Conservation (phyloP, 2,113 vertebrate species). For the Progne subis region DNA sequence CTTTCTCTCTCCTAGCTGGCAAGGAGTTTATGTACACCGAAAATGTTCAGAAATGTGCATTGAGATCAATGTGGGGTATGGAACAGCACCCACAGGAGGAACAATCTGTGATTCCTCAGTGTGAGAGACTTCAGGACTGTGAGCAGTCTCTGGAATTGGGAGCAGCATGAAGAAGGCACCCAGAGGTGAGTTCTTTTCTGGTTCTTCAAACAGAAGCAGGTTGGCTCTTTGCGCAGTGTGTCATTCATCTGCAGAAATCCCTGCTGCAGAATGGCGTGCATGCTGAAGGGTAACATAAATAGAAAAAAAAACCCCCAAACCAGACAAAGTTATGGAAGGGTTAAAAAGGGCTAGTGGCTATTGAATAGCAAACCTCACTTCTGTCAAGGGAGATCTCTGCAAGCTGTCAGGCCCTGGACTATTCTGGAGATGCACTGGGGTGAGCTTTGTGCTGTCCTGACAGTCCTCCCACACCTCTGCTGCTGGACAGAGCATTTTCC, state of each 20-base stretch:
- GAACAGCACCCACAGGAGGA: neutral
- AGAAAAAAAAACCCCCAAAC: neutral
- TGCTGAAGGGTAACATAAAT: neutral
- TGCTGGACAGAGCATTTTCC: neutral
- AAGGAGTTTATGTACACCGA: neutral
- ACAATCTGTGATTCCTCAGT: neutral
- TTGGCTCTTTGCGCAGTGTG: neutral
- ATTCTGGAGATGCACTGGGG: neutral
- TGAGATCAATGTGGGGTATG: neutral
- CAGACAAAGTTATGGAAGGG: neutral
- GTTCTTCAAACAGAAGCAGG: neutral
- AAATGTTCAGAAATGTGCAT: neutral
- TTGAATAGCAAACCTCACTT: conserved; percentile 23
- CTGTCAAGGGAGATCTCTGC: conserved; percentile 5
- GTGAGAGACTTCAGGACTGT: neutral
- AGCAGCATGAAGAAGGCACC: neutral
- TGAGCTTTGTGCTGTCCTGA: neutral
- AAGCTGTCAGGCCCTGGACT: neutral
- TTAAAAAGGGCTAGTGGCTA: neutral
- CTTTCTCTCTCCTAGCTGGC: neutral
- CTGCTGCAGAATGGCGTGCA: neutral
- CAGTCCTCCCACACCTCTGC: neutral
- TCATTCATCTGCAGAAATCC: neutral
- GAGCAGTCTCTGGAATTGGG: neutral
- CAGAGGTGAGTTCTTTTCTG: neutral